Percentiles rank a stretch among this genome's conserved stretches.
Conservation (phyloP, 2,797 vertebrate species). For the Remorina albescens region DNA sequence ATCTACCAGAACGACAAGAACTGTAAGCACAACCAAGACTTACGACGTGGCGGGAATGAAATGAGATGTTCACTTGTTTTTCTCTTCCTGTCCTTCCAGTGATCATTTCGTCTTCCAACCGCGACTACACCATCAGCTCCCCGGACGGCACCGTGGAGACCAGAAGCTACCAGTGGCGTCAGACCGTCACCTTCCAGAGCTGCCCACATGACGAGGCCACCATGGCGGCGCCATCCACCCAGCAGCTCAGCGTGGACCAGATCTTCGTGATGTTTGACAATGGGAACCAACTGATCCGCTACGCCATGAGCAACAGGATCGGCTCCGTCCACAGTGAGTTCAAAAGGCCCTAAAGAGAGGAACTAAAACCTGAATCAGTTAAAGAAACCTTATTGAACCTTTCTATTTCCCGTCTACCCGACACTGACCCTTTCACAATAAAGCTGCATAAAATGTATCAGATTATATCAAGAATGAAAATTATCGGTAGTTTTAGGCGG, state of each 20-base stretch:
- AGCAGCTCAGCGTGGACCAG: slow-evolving; percentile 93
- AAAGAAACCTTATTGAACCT: too few relatives aligned
- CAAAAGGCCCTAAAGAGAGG: neutral
- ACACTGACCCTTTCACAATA: too few relatives aligned
- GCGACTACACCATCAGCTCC: slow-evolving; percentile 87
- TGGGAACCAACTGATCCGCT: slow-evolving; percentile 89
- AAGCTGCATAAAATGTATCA: too few relatives aligned
- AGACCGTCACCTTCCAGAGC: slow-evolving; percentile 89
- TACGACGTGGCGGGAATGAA: neutral
- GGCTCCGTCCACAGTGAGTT: slow-evolving; percentile 89
- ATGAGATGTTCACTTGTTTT: neutral
- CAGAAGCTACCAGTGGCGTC: slow-evolving; percentile 89
- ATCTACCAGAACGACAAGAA: slow-evolving; percentile 90
- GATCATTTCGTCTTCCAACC: slow-evolving; percentile 91
- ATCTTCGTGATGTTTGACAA: slow-evolving; percentile 92
- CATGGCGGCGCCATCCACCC: slow-evolving; percentile 74
- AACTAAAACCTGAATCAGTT: too few relatives aligned
- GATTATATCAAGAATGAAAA: too few relatives aligned
- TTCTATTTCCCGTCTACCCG: too few relatives aligned
- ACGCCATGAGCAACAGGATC: slow-evolving; percentile 92
- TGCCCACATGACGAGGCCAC: slow-evolving; percentile 81
- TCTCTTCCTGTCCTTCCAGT: slow-evolving; percentile 75
- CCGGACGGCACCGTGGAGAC: slow-evolving; percentile 75
- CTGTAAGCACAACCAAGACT: slow-evolving; percentile 76
- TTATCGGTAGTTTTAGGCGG: too few relatives aligned